Evolutionary conservation across 2,113 vertebrate genomes (phyloP), one percentile per base, ranked within the genome.

Genomic region (Physeter macrocephalus): DNA sequence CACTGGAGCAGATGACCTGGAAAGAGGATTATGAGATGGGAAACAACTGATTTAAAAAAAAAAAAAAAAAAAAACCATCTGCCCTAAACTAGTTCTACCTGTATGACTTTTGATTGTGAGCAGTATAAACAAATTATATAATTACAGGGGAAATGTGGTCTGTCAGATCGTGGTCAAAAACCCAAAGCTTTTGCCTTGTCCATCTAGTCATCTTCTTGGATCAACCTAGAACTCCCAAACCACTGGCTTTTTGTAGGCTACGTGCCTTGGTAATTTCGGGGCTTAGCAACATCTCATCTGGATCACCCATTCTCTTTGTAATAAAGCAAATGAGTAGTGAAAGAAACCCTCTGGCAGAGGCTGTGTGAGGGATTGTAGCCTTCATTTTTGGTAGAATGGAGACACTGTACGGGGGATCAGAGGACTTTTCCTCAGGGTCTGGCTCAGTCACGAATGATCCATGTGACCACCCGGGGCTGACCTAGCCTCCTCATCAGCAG

Each of bases 61-160:
- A 74, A 95, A 72, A 59, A 61, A 29, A 41, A 49, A 43, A 41
- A 49, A 43, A 83, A 5, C 67, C 82, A 89, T 93, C 88, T 96
- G 77, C 41, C 69, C 80, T 94, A 77, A 95, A 94, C 86, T 96
- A 78, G 91, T 96, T 97, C 80, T 97, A 72, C 96, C 96, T 96
- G 93, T 92, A 88, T 96, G 69, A 61, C 78, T 95, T 94, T 75
- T 71, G 91, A 85, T 82, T 95, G 66, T 93, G 85, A 95, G 66
- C 89, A 91, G 94, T 86, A 43, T 36, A 93, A 97, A 69, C 81
- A 95, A 88, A 96, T 94, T 96, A 83, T 83, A 74, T 96, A 91
- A 89, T 95, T 93, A 57, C 62, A 89, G n/a, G 39, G 67, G 62
- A 94, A 84, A 31, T 80, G 64, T 84, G 27, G 46, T 62, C 71